These are phyloP conservation scores for Nestor notabilis DNA, from an alignment of 2,113 vertebrate species.

Conservation along the genomic window DNA sequence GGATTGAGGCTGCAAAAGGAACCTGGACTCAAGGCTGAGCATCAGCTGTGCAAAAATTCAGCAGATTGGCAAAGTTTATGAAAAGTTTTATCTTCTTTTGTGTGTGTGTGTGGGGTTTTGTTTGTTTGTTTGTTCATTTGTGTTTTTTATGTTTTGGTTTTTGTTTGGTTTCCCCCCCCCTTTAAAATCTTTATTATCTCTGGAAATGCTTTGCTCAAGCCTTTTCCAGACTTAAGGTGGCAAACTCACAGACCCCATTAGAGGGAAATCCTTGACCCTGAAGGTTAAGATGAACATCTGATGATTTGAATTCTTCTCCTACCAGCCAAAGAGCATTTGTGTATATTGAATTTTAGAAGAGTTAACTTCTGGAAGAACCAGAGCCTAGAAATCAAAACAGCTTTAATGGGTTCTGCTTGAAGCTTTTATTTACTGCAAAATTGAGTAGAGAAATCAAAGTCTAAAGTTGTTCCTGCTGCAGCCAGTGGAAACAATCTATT, in stretches of 20 bases:
- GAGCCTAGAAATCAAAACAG: not conserved
- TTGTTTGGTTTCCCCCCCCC: fast-evolving
- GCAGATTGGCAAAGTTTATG: not conserved
- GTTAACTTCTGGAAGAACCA: not conserved
- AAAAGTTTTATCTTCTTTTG: not conserved
- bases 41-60: not conserved
- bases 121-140: too few species aligned
- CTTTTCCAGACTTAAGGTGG: not conserved
- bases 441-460: not conserved
- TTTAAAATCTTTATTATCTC: not conserved
- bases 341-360: not conserved
- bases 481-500: constrained; percentile 4
- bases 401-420: not conserved
- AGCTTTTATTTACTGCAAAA: constrained; percentile 28
- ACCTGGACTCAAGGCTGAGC: fast-evolving
- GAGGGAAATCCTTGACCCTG: not conserved
- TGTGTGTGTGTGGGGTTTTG: not conserved
- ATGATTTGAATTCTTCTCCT: not conserved
- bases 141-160: not conserved
- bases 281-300: not conserved
- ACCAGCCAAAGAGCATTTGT: not conserved
- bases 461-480: not conserved
- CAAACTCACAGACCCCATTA: not conserved
- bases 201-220: not conserved
- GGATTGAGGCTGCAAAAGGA: not conserved